Percentiles rank a stretch among this genome's conserved stretches.
These are phyloP conservation scores for Liasis olivaceus DNA, from an alignment of 2,797 vertebrate genomes.

Conservation along the genomic window DNA sequence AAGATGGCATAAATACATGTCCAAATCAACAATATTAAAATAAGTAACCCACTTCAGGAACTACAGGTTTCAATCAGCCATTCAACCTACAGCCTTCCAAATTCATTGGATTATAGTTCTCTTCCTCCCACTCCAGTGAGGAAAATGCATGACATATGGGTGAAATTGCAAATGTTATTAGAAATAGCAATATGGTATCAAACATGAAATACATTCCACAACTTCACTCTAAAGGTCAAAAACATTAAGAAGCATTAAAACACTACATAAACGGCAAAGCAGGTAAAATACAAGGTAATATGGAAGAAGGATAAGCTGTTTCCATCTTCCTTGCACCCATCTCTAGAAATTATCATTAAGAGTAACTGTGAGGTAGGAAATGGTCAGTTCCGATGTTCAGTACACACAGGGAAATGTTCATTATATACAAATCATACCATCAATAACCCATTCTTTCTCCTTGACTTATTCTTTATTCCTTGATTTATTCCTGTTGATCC, in stretches of 20 bases:
- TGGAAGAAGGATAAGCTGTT: not conserved
- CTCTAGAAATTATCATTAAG: not conserved
- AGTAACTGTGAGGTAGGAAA: not conserved
- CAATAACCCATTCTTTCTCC: not conserved
- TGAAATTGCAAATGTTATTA: not conserved
- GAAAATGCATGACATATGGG: not conserved
- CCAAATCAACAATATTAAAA: not conserved
- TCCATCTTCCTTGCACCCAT: not conserved
- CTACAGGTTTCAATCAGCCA: not conserved
- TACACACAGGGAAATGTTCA: not conserved
- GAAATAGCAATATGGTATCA: not conserved
- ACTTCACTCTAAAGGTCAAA: too few species aligned
- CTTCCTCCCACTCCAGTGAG: not conserved
- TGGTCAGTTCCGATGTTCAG: not conserved
- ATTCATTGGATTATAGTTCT: not conserved
- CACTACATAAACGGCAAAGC: not conserved
- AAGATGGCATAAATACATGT: not conserved
- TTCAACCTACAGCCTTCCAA: not conserved
- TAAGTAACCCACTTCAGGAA: not conserved
- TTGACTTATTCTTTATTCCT: not conserved
- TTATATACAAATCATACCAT: not conserved
- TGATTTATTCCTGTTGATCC: not conserved
- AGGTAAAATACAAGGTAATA: not conserved
- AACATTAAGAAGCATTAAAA: not conserved
- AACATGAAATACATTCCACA: not conserved